Conservation (phyloP, 2,113 vertebrate species). For the Vidua chalybeata region DNA sequence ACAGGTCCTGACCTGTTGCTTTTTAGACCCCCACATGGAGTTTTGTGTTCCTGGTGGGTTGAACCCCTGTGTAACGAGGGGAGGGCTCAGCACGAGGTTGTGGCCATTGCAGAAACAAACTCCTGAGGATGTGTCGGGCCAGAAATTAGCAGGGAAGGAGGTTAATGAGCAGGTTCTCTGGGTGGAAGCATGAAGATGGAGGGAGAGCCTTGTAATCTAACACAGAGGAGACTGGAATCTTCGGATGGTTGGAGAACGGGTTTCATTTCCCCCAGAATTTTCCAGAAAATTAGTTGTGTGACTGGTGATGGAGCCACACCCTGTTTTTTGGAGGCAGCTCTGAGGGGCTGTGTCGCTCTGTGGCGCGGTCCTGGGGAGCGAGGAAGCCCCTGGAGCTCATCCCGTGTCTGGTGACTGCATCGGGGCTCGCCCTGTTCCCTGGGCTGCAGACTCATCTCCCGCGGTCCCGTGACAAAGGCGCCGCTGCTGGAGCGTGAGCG, state of each 20-base stretch:
- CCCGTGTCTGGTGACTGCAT: accelerated
- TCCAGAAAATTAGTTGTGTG: background rate
- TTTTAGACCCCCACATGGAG: accelerated
- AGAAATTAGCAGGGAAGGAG: background rate
- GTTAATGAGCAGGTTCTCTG: background rate
- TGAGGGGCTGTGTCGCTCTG: accelerated
- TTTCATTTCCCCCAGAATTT: background rate
- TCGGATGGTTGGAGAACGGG: accelerated
- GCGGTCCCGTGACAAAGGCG: background rate
- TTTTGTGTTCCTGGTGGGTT: background rate
- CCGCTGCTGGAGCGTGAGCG: background rate
- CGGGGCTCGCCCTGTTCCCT: background rate
- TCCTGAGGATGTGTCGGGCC: background rate
- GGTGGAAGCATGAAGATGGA: background rate
- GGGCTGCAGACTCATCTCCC: background rate
- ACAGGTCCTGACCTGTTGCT: background rate
- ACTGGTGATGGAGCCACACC: background rate
- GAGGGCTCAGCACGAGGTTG: accelerated
- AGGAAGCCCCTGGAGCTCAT: background rate
- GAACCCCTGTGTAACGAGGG: accelerated
- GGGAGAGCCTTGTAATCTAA: background rate
- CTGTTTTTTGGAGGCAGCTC: background rate
- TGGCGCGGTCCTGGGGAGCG: accelerated
- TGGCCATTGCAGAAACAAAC: accelerated
- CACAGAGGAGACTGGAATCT: background rate